Evolutionary conservation across 1,140 invertebrate genomes (phyloP).

Genomic region (Aphelenchoides fujianensis): DNA sequence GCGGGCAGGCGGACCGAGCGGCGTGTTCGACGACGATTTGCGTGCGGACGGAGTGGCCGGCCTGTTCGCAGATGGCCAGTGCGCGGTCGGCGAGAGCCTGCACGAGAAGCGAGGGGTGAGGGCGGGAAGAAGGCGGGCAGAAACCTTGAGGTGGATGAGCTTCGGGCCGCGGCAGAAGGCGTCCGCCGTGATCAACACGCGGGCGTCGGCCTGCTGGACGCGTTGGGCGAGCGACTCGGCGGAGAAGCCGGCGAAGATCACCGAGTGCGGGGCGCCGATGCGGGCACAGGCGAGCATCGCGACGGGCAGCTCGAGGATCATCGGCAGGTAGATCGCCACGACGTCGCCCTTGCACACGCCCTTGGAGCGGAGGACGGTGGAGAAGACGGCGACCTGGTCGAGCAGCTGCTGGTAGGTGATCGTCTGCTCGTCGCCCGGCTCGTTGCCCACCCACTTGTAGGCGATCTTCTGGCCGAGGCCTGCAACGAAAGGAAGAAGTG

Average conservation of each 20-base stretch:
- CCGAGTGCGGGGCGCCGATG: conserved; percentile 90
- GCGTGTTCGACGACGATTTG: conserved; percentile 46
- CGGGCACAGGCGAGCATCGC: conserved; percentile 88
- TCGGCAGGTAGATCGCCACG: conserved; percentile 95
- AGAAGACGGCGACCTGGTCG: conserved; percentile 83
- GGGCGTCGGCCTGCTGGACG: conserved; percentile 65
- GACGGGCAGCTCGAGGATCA: conserved; percentile 88
- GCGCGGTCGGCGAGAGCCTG: conserved; percentile 41
- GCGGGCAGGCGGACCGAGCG: conserved; percentile 24
- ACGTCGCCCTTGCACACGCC: conserved; percentile 79
- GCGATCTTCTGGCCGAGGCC: conserved; percentile 28
- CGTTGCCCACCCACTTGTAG: conserved; percentile 80
- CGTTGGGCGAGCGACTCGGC: conserved; percentile 67
- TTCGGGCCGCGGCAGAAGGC: conserved; percentile 43
- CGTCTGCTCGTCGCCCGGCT: conserved; percentile 79
- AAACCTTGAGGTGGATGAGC: conserved; percentile 38
- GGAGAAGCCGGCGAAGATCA: conserved; percentile 74
- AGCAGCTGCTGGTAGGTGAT: conserved; percentile 84
- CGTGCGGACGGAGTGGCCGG: conserved; percentile 6
- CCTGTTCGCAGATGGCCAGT: conserved; percentile 22
- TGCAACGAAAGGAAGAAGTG: not conserved
- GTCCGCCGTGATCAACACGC: conserved; percentile 76
- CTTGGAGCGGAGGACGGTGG: conserved; percentile 82
- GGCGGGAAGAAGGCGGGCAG: too few species aligned
- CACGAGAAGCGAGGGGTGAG: too few species aligned